phyloP scores from a whole-genome alignment of 1,140 invertebrate species.

The Cotesia vestalis region DNA sequence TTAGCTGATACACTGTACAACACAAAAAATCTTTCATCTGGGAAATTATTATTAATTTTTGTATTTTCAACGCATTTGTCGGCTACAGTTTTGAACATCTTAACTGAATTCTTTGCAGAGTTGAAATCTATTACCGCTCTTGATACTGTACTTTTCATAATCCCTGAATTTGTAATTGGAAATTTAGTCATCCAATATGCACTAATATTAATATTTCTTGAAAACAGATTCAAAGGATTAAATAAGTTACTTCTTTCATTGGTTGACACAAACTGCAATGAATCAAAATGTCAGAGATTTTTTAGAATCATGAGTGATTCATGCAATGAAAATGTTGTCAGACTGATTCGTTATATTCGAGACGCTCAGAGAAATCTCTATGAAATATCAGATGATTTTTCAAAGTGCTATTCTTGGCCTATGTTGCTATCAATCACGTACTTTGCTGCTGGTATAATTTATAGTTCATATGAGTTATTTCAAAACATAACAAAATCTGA shows the following conservation, averaged over 20 bases:
- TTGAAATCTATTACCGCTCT: no score
- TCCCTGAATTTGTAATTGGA: neutral
- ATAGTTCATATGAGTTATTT: neutral
- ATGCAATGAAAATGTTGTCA: neutral
- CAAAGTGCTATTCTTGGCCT: neutral
- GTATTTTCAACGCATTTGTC: neutral
- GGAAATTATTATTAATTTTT: neutral
- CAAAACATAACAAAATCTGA: neutral
- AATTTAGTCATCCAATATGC: conserved; percentile 1
- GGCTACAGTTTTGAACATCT: no score
- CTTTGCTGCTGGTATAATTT: neutral
- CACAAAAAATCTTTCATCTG: neutral
- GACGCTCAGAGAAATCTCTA: neutral
- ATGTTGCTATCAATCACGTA: neutral
- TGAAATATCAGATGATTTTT: neutral
- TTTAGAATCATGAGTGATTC: neutral
- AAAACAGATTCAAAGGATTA: neutral
- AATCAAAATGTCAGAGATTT: neutral
- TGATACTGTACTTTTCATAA: neutral
- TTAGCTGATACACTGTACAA: neutral
- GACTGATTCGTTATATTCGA: neutral
- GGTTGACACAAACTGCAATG: neutral
- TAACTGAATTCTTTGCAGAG: no score
- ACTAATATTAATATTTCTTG: neutral
- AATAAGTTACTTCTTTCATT: neutral